Conservation (phyloP, 2,113 vertebrate species). For the Sardina pilchardus region DNA sequence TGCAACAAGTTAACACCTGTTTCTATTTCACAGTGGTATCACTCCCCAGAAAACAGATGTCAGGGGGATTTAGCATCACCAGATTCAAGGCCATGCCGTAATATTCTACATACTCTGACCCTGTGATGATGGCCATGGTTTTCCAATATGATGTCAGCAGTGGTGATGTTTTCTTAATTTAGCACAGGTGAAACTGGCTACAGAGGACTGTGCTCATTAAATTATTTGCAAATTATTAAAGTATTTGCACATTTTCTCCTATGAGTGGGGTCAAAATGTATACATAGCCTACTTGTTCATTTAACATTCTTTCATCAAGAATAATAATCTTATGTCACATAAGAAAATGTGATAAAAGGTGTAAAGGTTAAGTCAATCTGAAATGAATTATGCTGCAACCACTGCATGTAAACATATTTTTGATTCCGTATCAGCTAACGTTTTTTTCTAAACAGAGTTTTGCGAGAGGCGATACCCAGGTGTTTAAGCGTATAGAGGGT, state of each 20-base stretch:
- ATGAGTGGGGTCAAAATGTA: not conserved
- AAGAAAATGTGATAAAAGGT: not conserved
- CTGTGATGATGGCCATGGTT: not conserved
- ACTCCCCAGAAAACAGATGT: slow-evolving; percentile 1
- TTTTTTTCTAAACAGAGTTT: too few relatives aligned
- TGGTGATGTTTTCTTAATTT: not conserved
- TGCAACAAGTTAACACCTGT: slow-evolving; percentile 9
- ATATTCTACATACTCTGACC: slow-evolving; percentile 1
- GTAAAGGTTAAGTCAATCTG: too few relatives aligned
- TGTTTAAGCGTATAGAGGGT: not conserved
- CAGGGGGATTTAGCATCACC: not conserved
- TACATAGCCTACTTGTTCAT: not conserved
- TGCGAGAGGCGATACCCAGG: too few relatives aligned
- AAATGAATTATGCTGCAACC: too few relatives aligned
- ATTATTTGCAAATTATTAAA: too few relatives aligned
- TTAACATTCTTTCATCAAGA: not conserved
- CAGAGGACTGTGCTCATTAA: not conserved
- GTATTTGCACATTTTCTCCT: not conserved
- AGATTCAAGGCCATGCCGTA: not conserved
- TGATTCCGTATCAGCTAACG: too few relatives aligned
- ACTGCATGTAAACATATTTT: too few relatives aligned
- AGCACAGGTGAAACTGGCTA: not conserved
- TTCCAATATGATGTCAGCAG: not conserved
- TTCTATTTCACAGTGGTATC: not conserved
- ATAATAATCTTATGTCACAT: not conserved